Base-by-base conservation (phyloP, 1,140 invertebrate species). In the Chlorops oryzae region DNA sequence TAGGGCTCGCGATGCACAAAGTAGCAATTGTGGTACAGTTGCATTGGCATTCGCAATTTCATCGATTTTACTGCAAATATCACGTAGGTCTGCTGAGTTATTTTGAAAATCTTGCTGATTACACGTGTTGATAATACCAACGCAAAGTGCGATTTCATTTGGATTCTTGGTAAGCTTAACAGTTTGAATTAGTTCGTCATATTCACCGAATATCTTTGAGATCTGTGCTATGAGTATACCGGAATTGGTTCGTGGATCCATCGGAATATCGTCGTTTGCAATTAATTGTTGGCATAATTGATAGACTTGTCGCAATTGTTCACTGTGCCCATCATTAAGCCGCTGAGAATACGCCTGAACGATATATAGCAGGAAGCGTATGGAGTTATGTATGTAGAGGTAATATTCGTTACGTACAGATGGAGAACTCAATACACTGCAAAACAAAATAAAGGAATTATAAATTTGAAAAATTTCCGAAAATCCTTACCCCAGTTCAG, bases 191-290 rank as follows among this genome's bases (percentile, higher is more conserved):
- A 51, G 49, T 2, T 5, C 9, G 10, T 43, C 47, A 34, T 51
- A 55, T 2, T 34, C 39, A 10, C 32, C 39, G 7, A 28, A 43
- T 1, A 55, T 13, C 44, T 48, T 55, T 1, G 54, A 49, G 45
- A 41, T 55, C 23, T 51, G 43, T 2, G 54, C 54, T 32, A 55
- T 50, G 25, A 55, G 28, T 15, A 55, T 55, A n/a, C 54, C 54
- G 17, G 44, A 41, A 44, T 55, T 55, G 2, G 54, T 55, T 3
- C 50, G 48, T 23, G 50, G 50, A 48, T 55, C 54, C 54, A 55
- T 55, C 10, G 54, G 54, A 17, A 55, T 51, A 27, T 55, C 54
- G 4, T 42, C 50, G 23, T 55, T 42, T 6, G 23, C 25, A n/a
- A 55, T 41, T 12, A 55, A 34, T 20, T 55, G 27, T n/a, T 47